Base-by-base conservation (phyloP, 1,140 invertebrate species). In the Hydropsyche tenuis region DNA sequence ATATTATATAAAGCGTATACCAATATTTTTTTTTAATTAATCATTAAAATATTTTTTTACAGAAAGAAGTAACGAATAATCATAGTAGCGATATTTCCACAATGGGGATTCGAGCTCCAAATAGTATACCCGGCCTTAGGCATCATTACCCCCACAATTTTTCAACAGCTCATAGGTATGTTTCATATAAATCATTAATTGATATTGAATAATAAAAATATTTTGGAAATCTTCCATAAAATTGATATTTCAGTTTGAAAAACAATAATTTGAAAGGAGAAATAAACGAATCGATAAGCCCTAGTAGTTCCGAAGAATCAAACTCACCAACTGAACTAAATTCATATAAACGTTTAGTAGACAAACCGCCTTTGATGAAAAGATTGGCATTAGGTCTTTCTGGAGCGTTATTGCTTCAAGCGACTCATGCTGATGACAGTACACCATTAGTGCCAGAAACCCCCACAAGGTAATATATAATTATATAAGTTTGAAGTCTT, bases 251-350 rank as follows among this genome's bases (percentile, higher is more conserved):
- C 66, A 77, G 73, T 72, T 78, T 80, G 7, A 80, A 85, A 82
- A 76, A 83, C 81, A 43, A 80, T 79, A 81, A 81, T 45, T 62
- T 80, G 79, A 85, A 86, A 84, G 84, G 83, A 80, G 81, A 83
- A 75, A 80, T 81, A 75, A 83, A 85, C 71, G 82, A 82, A 79
- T 83, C 84, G 71, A 81, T 82, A 16, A 91, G 89, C 78, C 91
- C 91, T 18, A 92, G 91, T 56, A 92, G 91, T 81, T 94, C 92
- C 75, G 92, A 94, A 81, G 93, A 94, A 82, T 93, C 92, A 80
- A 93, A 93, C 83, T 95, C 93, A 23, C 93, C 93, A n/a, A 94
- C 93, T 51, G 93, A 94, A 84, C 87, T 94, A 76, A 94, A 94
- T 85, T 93, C 92, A 78, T 94, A 93, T 82, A 91, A 93, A 82